A percentile compares a stretch with the other conserved stretches of the same genome.
phyloP scores from a whole-genome alignment of 2,888 invertebrate genomes.

The Stegana nigrithorax region DNA sequence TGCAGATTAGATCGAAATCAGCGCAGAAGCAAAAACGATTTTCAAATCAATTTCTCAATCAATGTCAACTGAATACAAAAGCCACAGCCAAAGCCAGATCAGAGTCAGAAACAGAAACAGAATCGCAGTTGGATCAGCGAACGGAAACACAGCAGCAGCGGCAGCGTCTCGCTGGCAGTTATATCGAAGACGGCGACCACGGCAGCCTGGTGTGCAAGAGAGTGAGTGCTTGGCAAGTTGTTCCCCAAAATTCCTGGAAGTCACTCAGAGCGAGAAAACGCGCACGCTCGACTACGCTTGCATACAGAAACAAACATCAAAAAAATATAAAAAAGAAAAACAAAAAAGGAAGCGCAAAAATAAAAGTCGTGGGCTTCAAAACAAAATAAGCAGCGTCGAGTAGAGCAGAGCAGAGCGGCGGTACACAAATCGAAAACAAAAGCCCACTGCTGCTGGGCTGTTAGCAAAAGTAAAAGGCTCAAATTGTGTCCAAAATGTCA shows the following conservation, averaged over 20 bases:
- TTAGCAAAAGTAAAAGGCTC: constrained; percentile 54
- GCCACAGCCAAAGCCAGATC: constrained; percentile 6
- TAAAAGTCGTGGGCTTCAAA: constrained; percentile 3
- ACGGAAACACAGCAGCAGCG: no score
- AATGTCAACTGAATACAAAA: constrained; percentile 44
- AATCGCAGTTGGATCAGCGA: no score
- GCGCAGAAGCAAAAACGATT: constrained; percentile 42
- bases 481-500: constrained; percentile 62
- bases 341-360: constrained; percentile 18
- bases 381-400: background rate
- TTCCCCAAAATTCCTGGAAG: constrained; percentile 37
- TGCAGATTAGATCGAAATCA: constrained; percentile 42
- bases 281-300: background rate
- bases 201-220: constrained; percentile 16
- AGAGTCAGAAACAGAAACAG: no score
- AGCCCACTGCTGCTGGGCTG: background rate
- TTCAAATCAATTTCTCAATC: constrained; percentile 61
- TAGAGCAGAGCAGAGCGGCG: background rate
- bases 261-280: constrained; percentile 22
- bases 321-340: background rate
- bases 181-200: no score
- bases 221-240: constrained; percentile 27
- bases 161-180: no score
- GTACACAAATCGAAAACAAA: background rate
- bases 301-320: background rate